phyloP scores from a whole-genome alignment of 2,888 invertebrate species.

The Hypselothyrea guttata region DNA sequence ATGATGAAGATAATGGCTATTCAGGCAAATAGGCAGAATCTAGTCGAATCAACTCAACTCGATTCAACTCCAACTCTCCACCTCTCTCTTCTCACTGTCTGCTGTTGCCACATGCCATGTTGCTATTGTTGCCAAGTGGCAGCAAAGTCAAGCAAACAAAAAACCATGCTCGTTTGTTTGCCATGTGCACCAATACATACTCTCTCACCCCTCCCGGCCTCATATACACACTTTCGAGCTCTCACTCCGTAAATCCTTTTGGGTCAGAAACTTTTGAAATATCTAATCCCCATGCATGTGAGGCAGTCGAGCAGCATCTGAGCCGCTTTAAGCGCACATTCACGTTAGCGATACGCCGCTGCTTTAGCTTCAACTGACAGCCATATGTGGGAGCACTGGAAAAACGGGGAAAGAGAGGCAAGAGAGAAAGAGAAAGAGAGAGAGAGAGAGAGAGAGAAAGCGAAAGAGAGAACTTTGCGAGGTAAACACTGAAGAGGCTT shows the following conservation, averaged over 20 bases:
- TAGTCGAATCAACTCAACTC: conserved; percentile 10
- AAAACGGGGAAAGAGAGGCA: background rate
- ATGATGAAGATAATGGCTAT: conserved; percentile 68
- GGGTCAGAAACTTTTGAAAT: conserved; percentile 76
- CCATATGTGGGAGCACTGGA: no score
- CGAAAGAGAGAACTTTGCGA: background rate
- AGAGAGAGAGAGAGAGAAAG: background rate
- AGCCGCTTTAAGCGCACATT: conserved; percentile 50
- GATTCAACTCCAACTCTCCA: background rate
- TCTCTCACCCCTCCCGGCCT: background rate
- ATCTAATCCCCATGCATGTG: conserved; percentile 64
- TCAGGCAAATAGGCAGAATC: conserved; percentile 67
- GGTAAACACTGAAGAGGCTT: conserved; percentile 30
- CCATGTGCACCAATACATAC: conserved; percentile 32
- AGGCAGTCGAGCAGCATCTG: conserved; percentile 35
- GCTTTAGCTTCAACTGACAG: background rate
- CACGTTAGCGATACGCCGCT: conserved; percentile 35
- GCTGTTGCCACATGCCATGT: conserved; percentile 38
- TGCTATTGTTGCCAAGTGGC: conserved; percentile 70
- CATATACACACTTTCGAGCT: background rate
- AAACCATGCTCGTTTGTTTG: conserved; percentile 52
- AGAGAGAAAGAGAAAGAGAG: background rate
- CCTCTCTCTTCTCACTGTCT: background rate
- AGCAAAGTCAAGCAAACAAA: conserved; percentile 74
- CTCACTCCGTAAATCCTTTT: conserved; percentile 63